A percentile compares a stretch with the other conserved stretches of the same genome.
Conservation (phyloP, 2,888 invertebrate species). For the Cistogaster globosa region DNA sequence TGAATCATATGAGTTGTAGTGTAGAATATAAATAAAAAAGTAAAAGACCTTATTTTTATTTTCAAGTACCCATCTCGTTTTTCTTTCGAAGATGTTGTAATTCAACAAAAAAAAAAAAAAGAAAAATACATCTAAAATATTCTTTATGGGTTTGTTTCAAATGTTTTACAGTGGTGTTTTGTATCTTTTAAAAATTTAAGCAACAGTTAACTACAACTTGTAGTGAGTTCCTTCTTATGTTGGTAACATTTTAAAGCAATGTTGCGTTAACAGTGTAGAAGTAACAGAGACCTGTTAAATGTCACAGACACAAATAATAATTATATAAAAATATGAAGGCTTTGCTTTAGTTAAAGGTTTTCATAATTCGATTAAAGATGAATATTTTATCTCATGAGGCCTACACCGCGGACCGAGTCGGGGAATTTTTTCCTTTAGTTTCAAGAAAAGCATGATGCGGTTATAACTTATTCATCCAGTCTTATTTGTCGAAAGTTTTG, state of each 20-base stretch:
- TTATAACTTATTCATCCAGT: no score
- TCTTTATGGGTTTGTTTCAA: constrained; percentile 32
- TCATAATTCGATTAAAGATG: no score
- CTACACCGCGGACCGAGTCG: no score
- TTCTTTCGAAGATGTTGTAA: constrained; percentile 42
- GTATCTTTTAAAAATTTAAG: not conserved
- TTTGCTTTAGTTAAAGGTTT: no score
- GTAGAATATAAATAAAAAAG: constrained; percentile 45
- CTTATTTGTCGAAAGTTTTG: no score
- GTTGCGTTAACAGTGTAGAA: not conserved
- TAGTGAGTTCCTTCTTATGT: not conserved
- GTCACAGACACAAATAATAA: no score
- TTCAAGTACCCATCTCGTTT: constrained; percentile 59
- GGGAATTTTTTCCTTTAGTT: no score
- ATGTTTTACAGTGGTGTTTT: not conserved
- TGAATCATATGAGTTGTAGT: constrained; percentile 28
- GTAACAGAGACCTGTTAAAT: not conserved
- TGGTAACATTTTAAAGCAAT: not conserved
- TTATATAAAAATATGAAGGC: no score
- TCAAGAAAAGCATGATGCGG: no score
- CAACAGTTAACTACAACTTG: not conserved
- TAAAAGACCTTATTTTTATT: constrained; percentile 61
- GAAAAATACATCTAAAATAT: constrained; percentile 30
- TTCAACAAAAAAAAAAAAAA: no score
- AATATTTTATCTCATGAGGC: no score